Evolutionary conservation across 1,140 invertebrate species (phyloP).

Genomic region (Brachionus asplanchnoidis): DNA sequence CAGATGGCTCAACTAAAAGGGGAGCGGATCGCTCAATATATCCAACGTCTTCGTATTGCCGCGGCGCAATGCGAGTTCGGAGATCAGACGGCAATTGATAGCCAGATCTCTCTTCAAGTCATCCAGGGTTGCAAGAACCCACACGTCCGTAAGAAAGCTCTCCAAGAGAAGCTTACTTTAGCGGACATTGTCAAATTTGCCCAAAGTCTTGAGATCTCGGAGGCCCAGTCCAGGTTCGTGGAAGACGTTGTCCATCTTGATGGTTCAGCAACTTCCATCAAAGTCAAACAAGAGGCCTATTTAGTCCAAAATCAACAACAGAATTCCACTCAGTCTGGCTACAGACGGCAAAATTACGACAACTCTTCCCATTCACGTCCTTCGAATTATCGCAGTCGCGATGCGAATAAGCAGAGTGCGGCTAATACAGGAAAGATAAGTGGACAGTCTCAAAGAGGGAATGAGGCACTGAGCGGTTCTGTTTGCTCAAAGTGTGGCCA

Average conservation of each 20-base stretch:
- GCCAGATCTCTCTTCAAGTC: not conserved
- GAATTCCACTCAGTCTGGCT: not conserved
- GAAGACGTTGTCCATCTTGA: not conserved
- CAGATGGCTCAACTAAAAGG: not conserved
- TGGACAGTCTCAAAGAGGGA: not conserved
- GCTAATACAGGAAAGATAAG: not conserved
- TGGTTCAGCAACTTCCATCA: not conserved
- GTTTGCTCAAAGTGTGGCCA: not conserved
- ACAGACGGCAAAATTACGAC: not conserved
- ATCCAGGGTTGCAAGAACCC: not conserved
- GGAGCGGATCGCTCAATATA: not conserved
- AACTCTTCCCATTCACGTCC: not conserved
- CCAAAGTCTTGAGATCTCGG: not conserved
- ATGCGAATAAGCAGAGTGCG: not conserved
- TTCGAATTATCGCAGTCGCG: not conserved
- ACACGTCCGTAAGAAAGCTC: not conserved
- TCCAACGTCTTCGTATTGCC: not conserved
- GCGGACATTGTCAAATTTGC: not conserved
- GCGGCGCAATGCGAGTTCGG: not conserved
- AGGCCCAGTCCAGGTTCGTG: not conserved
- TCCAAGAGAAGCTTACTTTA: not conserved
- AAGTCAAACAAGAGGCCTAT: not conserved
- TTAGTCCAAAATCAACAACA: not conserved
- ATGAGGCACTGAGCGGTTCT: not conserved
- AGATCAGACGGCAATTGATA: not conserved